phyloP scores from a whole-genome alignment of 1,140 invertebrate species.

The Apis dorsata region DNA sequence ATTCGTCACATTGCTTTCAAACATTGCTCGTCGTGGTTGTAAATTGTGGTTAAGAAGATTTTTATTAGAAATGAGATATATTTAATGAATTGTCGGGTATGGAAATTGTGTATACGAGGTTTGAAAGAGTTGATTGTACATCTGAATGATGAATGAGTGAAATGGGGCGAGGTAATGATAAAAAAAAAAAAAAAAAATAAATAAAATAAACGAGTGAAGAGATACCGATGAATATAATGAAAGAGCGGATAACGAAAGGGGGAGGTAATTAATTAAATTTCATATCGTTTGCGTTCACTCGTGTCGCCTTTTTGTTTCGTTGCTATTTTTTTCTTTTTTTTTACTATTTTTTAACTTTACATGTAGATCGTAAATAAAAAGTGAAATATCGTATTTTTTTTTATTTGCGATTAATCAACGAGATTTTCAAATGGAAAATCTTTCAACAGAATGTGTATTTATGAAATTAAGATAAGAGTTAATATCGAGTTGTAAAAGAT shows the following conservation, averaged over 20 bases:
- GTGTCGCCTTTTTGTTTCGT: not conserved
- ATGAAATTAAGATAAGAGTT: no score
- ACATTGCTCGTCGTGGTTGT: no score
- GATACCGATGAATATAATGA: slow-evolving; percentile 6
- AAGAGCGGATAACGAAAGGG: not conserved
- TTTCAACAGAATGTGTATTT: no score
- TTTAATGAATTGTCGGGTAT: no score
- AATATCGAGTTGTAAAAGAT: no score
- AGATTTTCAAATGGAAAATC: not conserved
- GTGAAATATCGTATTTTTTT: not conserved
- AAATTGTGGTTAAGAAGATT: no score
- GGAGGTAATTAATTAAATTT: slow-evolving; percentile 15
- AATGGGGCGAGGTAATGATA: not conserved
- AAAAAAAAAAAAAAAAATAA: not conserved
- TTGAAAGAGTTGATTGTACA: slow-evolving; percentile 6
- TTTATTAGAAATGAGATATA: no score
- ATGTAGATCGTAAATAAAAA: not conserved
- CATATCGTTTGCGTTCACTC: not conserved
- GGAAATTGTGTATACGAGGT: not conserved
- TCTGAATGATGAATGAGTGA: not conserved
- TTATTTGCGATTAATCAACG: not conserved
- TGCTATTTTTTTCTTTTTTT: not conserved
- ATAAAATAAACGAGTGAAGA: not conserved
- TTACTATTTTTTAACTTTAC: no score
- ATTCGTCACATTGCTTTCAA: no score